phyloP scores from a whole-genome alignment of 1,140 invertebrate genomes.

The Triops longicaudatus region DNA sequence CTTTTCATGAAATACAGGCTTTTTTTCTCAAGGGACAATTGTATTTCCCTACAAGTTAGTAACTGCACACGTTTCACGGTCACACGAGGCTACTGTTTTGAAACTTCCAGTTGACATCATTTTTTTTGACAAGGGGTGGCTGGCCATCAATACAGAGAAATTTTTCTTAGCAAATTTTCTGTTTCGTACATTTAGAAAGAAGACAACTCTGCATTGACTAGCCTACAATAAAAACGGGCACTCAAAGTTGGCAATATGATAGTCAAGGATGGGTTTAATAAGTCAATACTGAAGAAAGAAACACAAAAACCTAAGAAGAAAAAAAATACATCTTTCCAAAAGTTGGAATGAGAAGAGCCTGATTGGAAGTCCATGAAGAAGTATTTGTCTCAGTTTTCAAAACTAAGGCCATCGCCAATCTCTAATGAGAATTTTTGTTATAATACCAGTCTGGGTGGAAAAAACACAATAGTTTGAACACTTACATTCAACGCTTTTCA shows the following conservation, averaged over 20 bases:
- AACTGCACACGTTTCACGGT: constrained; percentile 17
- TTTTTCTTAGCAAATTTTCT: constrained; percentile 7
- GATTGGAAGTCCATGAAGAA: constrained; percentile 6
- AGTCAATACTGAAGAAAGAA: neutral
- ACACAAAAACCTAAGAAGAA: neutral
- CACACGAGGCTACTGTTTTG: constrained; percentile 17
- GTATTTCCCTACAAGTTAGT: constrained; percentile 17
- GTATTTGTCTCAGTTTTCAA: neutral
- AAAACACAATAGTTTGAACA: too few relatives aligned
- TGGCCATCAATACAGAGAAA: constrained; percentile 17
- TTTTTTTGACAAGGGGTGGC: neutral
- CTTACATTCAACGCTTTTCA: too few relatives aligned
- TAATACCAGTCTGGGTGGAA: neutral
- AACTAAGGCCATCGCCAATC: neutral
- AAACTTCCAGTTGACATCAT: neutral
- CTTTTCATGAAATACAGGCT: neutral
- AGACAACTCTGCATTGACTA: neutral
- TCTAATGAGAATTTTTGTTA: neutral
- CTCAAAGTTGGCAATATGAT: neutral
- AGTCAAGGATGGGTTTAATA: neutral
- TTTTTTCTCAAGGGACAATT: neutral
- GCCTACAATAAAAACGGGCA: neutral
- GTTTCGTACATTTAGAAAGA: neutral
- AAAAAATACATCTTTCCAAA: constrained; percentile 2
- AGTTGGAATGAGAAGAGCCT: constrained; percentile 14